These are phyloP conservation scores for Eleutherodactylus coqui DNA, from an alignment of 2,797 vertebrate genomes.

Conservation along the genomic window DNA sequence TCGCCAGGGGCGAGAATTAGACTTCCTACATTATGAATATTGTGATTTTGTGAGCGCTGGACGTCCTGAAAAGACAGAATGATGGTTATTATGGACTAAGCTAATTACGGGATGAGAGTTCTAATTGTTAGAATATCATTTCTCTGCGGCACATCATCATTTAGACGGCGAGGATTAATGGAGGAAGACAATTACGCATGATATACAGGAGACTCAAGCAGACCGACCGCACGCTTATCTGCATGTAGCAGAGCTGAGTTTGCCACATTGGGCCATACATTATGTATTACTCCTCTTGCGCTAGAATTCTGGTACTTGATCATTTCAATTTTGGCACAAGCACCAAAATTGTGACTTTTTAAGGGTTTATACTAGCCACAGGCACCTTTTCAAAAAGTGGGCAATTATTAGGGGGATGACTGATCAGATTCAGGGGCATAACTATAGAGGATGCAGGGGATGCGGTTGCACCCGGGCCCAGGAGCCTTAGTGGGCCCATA, in stretches of 20 bases:
- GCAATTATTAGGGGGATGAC: too few species aligned
- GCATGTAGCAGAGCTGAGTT: background rate
- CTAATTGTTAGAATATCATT: slow-evolving; percentile 7
- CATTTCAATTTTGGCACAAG: too few species aligned
- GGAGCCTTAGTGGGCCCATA: too few species aligned
- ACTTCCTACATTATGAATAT: slow-evolving; percentile 9
- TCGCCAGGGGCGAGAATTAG: slow-evolving; percentile 22
- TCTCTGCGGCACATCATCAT: background rate
- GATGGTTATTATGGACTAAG: slow-evolving; percentile 5
- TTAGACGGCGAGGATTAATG: background rate
- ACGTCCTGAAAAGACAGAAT: slow-evolving; percentile 11
- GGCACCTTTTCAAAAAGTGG: too few species aligned
- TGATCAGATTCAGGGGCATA: too few species aligned
- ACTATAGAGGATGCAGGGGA: too few species aligned
- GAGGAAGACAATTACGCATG: background rate
- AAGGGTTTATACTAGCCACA: too few species aligned
- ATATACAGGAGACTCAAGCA: background rate
- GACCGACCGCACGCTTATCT: background rate
- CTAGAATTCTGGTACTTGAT: too few species aligned
- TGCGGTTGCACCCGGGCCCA: too few species aligned
- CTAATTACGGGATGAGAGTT: slow-evolving; percentile 25
- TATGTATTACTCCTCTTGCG: too few species aligned
- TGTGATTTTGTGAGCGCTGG: slow-evolving; percentile 5
- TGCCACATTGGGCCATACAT: too few species aligned
- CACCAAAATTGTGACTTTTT: too few species aligned